Conservation (phyloP, 2,888 invertebrate genomes). For the Luperina nickerlii region DNA sequence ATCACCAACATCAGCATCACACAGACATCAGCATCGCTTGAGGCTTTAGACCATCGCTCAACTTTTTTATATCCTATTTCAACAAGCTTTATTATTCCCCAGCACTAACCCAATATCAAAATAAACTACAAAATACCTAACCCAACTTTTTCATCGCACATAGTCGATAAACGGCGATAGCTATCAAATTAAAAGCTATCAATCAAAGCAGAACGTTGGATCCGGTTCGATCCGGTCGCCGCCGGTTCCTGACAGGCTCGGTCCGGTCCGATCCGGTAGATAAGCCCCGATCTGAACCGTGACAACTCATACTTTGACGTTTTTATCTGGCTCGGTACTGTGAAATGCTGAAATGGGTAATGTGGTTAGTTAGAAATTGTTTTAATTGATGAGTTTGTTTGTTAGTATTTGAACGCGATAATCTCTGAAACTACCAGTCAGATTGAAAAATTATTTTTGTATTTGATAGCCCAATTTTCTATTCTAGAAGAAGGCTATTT, state of each 20-base stretch:
- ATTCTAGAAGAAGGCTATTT: background rate
- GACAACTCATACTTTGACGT: conserved; percentile 60
- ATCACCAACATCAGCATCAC: too few relatives aligned
- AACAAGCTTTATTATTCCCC: background rate
- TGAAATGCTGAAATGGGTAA: conserved; percentile 7
- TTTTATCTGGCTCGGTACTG: conserved; percentile 45
- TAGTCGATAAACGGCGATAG: conserved; percentile 64
- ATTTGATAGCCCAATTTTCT: background rate
- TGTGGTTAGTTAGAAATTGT: background rate
- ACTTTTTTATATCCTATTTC: background rate
- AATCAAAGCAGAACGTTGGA: conserved; percentile 59
- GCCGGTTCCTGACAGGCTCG: conserved; percentile 63
- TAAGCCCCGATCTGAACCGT: conserved; percentile 63
- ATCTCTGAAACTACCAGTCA: background rate
- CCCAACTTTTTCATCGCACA: conserved; percentile 46
- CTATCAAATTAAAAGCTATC: conserved; percentile 69
- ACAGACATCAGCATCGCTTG: too few relatives aligned
- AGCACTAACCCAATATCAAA: conserved; percentile 9
- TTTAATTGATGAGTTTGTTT: conserved; percentile 5
- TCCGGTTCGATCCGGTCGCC: conserved; percentile 58
- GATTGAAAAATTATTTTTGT: background rate
- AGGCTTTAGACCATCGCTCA: too few relatives aligned
- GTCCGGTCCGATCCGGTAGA: conserved; percentile 64
- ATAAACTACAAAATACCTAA: conserved; percentile 48
- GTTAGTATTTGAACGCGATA: background rate